phyloP scores from a whole-genome alignment of 2,113 vertebrate species.

The Antennarius striatus region DNA sequence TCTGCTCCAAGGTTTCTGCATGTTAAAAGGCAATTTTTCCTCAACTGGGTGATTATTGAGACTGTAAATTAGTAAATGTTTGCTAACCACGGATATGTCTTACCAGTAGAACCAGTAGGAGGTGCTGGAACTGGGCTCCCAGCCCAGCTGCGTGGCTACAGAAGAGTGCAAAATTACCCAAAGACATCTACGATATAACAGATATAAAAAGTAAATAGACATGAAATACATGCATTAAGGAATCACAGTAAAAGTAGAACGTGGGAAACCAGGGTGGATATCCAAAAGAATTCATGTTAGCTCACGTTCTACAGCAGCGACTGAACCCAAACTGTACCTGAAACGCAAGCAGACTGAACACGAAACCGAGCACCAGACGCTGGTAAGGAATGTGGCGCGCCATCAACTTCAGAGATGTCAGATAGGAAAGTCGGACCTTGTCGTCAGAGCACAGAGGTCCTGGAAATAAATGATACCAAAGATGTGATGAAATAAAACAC shows the following conservation, averaged over 20 bases:
- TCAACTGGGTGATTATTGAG: too few relatives aligned
- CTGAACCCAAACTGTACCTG: slow-evolving; percentile 49
- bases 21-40: too few relatives aligned
- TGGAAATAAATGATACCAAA: slow-evolving; percentile 28
- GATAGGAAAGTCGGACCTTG: slow-evolving; percentile 30
- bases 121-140: slow-evolving; percentile 74
- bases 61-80: not conserved
- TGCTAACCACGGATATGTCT: not conserved
- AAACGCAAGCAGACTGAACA: slow-evolving; percentile 65
- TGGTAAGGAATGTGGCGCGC: slow-evolving; percentile 62
- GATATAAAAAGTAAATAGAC: too few relatives aligned
- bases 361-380: slow-evolving; percentile 68
- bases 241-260: too few relatives aligned
- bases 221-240: too few relatives aligned
- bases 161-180: slow-evolving; percentile 80
- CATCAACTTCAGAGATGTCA: slow-evolving; percentile 64
- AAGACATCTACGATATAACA: slow-evolving; percentile 69
- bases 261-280: too few relatives aligned
- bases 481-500: not conserved
- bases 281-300: too few relatives aligned
- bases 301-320: too few relatives aligned
- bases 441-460: slow-evolving; percentile 30
- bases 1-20: too few relatives aligned
- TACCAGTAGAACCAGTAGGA: slow-evolving; percentile 80
- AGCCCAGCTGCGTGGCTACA: slow-evolving; percentile 76